Conservation (phyloP, 2,113 vertebrate genomes). For the Neomonachus schauinslandi region DNA sequence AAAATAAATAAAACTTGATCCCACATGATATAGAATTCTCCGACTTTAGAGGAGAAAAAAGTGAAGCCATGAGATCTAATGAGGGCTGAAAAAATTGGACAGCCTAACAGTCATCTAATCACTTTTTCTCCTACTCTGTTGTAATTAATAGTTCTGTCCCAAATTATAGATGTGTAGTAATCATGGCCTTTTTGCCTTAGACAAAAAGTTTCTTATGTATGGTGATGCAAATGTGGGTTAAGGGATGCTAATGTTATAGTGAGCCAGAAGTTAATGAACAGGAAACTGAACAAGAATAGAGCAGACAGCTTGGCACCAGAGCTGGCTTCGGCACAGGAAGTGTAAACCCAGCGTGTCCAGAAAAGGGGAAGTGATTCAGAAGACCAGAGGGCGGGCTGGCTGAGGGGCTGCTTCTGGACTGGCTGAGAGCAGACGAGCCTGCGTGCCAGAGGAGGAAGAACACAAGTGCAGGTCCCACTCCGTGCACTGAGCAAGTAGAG, state of each 20-base stretch:
- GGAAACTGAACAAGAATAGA: conserved; percentile 74
- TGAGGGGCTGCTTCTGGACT: neutral
- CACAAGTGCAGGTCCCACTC: too few species aligned
- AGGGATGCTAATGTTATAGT: conserved; percentile 60
- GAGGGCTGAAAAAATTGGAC: conserved; percentile 9
- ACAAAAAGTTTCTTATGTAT: conserved; percentile 71
- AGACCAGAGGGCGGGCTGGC: neutral
- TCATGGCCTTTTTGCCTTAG: conserved; percentile 37
- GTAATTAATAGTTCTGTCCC: conserved; percentile 52
- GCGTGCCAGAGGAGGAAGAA: neutral
- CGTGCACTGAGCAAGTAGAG: neutral
- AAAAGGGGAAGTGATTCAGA: neutral
- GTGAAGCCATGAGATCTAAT: conserved; percentile 48
- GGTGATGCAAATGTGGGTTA: conserved; percentile 73
- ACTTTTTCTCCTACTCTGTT: conserved; percentile 48
- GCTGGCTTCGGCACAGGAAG: conserved; percentile 65
- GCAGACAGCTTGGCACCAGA: conserved; percentile 73
- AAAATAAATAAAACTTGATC: neutral
- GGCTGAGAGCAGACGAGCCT: neutral
- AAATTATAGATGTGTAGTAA: conserved; percentile 43
- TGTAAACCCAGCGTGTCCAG: neutral
- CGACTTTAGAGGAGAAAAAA: neutral
- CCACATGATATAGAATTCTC: neutral
- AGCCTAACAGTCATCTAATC: conserved; percentile 43
- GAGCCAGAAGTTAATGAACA: conserved; percentile 76